These are phyloP conservation scores for Auanema sp. DNA, from an alignment of 2,888 invertebrate species.

Conservation along the genomic window DNA sequence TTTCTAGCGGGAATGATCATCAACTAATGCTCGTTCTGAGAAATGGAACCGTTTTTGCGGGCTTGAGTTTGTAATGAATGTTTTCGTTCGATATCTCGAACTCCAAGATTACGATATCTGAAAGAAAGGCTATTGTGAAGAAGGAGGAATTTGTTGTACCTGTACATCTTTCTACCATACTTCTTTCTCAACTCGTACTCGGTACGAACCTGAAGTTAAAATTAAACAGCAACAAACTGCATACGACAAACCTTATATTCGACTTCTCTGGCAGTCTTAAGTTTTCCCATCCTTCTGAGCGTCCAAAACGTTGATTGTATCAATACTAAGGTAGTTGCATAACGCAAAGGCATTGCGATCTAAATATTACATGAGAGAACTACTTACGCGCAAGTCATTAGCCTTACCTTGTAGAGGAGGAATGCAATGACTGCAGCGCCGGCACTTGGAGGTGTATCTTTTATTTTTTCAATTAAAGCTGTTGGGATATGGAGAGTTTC, in stretches of 20 bases:
- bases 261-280: conserved; percentile 50
- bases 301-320: conserved; percentile 53
- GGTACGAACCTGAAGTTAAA: conserved; percentile 34
- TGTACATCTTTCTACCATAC: conserved; percentile 35
- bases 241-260: conserved; percentile 41
- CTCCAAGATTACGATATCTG: conserved; percentile 42
- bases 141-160: conserved; percentile 16
- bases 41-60: too few relatives aligned
- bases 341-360: conserved; percentile 61
- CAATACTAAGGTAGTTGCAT: conserved; percentile 54
- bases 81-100: conserved; percentile 22
- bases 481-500: conserved; percentile 81
- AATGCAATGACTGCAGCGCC: conserved; percentile 88
- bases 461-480: conserved; percentile 75
- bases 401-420: conserved; percentile 82
- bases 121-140: conserved; percentile 3
- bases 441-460: conserved; percentile 68
- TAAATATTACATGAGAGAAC: conserved; percentile 26
- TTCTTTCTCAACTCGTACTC: conserved; percentile 44
- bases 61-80: conserved; percentile 7
- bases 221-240: neutral
- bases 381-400: neutral
- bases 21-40: too few relatives aligned
- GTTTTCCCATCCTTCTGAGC: conserved; percentile 50
- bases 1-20: too few relatives aligned